Evolutionary conservation across 2,113 vertebrate genomes (phyloP).

Genomic region (Hemicordylus capensis): DNA sequence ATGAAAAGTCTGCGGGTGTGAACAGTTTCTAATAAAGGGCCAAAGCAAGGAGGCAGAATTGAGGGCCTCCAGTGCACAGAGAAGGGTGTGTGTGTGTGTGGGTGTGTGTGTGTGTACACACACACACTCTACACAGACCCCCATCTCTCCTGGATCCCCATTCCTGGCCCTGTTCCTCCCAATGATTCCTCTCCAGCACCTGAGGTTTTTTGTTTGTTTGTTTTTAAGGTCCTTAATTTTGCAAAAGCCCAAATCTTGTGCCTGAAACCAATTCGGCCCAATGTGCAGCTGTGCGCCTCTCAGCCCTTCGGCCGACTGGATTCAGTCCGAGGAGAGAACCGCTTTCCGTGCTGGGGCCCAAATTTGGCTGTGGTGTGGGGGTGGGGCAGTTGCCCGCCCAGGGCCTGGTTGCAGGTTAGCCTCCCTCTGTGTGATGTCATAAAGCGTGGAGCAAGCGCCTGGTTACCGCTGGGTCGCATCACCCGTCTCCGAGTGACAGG

Average conservation of each 20-base stretch:
- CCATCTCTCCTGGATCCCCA: background rate
- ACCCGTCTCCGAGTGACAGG: background rate
- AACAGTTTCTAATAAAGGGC: too few relatives aligned
- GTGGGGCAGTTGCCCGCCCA: background rate
- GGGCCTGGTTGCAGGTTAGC: background rate
- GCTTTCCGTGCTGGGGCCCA: background rate
- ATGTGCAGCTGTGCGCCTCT: too few relatives aligned
- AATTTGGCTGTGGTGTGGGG: background rate
- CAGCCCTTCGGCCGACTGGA: background rate
- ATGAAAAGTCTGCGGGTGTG: background rate
- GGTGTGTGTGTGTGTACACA: rapidly evolving
- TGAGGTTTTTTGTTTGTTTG: too few relatives aligned
- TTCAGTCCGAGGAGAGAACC: background rate
- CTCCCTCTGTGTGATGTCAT: background rate
- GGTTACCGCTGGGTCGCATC: background rate
- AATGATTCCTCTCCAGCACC: background rate
- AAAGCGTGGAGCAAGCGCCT: rapidly evolving
- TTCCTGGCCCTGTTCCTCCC: background rate
- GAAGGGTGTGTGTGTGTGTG: background rate
- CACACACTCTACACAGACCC: too few relatives aligned
- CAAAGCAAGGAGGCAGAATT: background rate
- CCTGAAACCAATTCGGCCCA: too few relatives aligned
- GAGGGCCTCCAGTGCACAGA: background rate
- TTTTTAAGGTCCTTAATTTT: background rate
- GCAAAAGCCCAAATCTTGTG: background rate